phyloP scores from a whole-genome alignment of 2,888 invertebrate species.

The Crematogaster levior region DNA sequence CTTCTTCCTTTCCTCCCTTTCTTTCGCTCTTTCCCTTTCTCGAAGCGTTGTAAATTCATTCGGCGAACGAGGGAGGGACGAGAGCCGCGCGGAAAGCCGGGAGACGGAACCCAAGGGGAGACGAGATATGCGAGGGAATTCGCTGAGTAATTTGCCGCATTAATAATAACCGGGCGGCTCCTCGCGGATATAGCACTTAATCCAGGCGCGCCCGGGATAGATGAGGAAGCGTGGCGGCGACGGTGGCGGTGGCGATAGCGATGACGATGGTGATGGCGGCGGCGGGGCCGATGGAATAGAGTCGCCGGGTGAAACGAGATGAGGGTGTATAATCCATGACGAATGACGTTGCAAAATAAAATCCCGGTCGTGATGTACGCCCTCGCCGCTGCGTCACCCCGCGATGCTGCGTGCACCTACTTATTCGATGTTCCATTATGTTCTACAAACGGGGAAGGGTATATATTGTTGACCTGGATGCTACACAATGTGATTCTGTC shows the following conservation, averaged over 20 bases:
- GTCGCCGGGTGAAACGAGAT: slow-evolving; percentile 43
- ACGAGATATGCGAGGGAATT: slow-evolving; percentile 65
- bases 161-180: slow-evolving; percentile 76
- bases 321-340: slow-evolving; percentile 76
- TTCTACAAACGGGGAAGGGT: slow-evolving; percentile 56
- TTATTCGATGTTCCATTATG: slow-evolving; percentile 80
- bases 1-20: neutral
- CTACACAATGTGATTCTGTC: slow-evolving; percentile 75
- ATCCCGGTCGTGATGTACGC: slow-evolving; percentile 53
- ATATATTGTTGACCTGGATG: slow-evolving; percentile 81
- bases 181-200: slow-evolving; percentile 70
- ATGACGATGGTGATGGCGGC: slow-evolving; percentile 26
- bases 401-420: slow-evolving; percentile 68
- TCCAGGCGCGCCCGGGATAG: slow-evolving; percentile 60
- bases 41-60: slow-evolving; percentile 64
- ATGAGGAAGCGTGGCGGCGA: slow-evolving; percentile 52
- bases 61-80: slow-evolving; percentile 8
- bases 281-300: slow-evolving; percentile 28
- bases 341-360: slow-evolving; percentile 80
- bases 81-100: neutral
- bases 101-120: slow-evolving; percentile 33
- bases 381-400: slow-evolving; percentile 22
- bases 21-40: neutral
- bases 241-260: slow-evolving; percentile 18
- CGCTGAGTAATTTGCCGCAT: slow-evolving; percentile 82